Base-by-base conservation (phyloP, 2,113 vertebrate genomes). In the Amphiprion percula region DNA sequence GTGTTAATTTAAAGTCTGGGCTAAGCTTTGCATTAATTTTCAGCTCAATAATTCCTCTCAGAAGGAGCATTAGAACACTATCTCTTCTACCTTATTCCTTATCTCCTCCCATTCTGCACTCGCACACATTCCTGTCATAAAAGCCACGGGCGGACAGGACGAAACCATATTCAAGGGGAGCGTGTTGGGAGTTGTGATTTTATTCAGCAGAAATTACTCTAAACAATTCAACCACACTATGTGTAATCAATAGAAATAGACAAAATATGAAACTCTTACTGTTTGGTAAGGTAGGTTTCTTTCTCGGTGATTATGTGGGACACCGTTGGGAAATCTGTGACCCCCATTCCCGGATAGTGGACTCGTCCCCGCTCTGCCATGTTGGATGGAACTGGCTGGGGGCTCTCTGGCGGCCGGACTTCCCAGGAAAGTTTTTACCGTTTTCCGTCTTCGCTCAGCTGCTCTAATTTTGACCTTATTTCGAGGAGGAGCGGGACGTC, bases 331-430 rank as follows among this genome's bases (percentile, higher is more conserved):
- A 41, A 64, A 67, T 1, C 3, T 7, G 1, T 1, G 0, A 0
- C 4, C 74, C 80, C 39, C 47, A 26, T 55, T 82, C 64, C 75
- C 50, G 1, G 5, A 61, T 37, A 80, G 49, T 92, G 85, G 82
- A 66, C 28, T 84, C 74, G 77, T 72, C 93, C 93, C 63, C 1
- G 33, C 78, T 85, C 96, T 96, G 97, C 96, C 96, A 97, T 97
- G 96, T 97, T 97, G 96, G 95, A 96, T 95, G 88, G 91, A 93
- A 84, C 90, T 77, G 86, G 73, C 85, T 90, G 46, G 19, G 80
- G 50, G 83, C 84, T 87, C 74, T 92, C 44, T 74, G 84, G 83
- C 76, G 67, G 71, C 39, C 47, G 85, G 91, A 94, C 92, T 95
- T 94, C 87, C 83, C 87, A 88, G 90, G 88, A 95, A 95, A 94